phyloP scores from a whole-genome alignment of 1,140 invertebrate genomes.

The Chymomyza costata region DNA sequence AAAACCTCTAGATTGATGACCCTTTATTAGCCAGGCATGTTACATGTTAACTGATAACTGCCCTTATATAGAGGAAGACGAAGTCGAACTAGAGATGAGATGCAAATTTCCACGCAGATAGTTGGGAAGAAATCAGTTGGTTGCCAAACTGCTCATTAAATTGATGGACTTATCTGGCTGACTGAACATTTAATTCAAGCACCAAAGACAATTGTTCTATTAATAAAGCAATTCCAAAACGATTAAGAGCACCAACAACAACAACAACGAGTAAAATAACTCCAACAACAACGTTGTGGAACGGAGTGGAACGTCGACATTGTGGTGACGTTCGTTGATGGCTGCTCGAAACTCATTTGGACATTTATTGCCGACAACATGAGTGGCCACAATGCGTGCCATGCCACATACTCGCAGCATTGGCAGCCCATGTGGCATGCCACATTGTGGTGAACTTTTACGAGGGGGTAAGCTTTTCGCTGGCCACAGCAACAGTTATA shows the following conservation, averaged over 20 bases:
- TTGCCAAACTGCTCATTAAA: too few relatives aligned
- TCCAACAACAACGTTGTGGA: conserved; percentile 11
- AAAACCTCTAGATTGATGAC: too few relatives aligned
- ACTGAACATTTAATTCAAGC: too few relatives aligned
- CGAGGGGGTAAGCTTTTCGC: conserved; percentile 34
- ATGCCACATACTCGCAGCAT: conserved; percentile 4
- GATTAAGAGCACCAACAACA: conserved; percentile 54
- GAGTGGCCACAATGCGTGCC: conserved; percentile 58
- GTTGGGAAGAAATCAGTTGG: too few relatives aligned
- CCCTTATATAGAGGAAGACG: too few relatives aligned
- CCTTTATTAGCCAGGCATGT: too few relatives aligned
- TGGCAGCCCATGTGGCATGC: not conserved
- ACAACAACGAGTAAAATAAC: conserved; percentile 45
- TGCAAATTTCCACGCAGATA: too few relatives aligned
- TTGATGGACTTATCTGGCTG: too few relatives aligned
- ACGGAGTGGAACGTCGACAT: not conserved
- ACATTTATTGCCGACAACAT: conserved; percentile 66
- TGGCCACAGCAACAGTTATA: conserved; percentile 29
- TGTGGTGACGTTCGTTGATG: conserved; percentile 16
- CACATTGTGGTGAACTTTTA: conserved; percentile 31
- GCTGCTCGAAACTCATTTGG: conserved; percentile 50
- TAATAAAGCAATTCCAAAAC: conserved; percentile 72
- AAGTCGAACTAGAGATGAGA: conserved; percentile 6
- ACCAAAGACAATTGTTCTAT: conserved; percentile 53
- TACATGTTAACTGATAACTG: too few relatives aligned